Evolutionary conservation across 2,113 vertebrate genomes (phyloP), one percentile per base, ranked within the genome.

Genomic region (Oreocharis arfaki): DNA sequence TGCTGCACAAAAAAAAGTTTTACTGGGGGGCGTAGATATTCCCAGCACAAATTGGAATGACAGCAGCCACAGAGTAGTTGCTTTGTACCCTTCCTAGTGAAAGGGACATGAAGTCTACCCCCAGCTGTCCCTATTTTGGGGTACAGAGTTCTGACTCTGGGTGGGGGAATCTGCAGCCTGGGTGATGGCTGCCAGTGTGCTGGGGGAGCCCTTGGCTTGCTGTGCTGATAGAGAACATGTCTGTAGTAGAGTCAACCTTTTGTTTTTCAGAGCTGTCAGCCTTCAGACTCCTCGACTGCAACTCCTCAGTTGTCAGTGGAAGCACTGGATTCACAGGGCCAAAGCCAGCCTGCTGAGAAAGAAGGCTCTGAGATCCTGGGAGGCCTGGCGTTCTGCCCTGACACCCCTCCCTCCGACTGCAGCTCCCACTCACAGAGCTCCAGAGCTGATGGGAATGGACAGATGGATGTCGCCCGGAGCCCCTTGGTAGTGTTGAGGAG

Each of bases 211-310:
- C 41, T 80, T 55, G 53, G 9, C 55, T 9, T 16, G 50, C 24
- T 79, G 44, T 82, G 47, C 42, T 61, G 63, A n/a, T 70, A 39
- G 47, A 64, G 37, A 87, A 42, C 3, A 3, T 4, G 5, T 44
- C 30, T 70, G 42, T 87, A 2, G 10, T 35, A 94, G 53, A 78
- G 60, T 77, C 77, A 91, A 75, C n/a, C 57, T 93, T 81, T 87
- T 96, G 94, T 97, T 96, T 98, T 98, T 95, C 97, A 98, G 98
- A 98, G 97, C 95, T 98, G 97, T 96, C 97, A 84, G 87, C 93
- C 95, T 93, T 97, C 94, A 9, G 97, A 97, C 61, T 94, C 90
- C 41, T 96, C 90, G 50, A 87, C 94, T 94, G 94, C 75, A 64
- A 94, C 85, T 86, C 90, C 97, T 95, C 88, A 49, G 93, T 71